These are phyloP conservation scores for Papilio machaon DNA, from an alignment of 1,140 invertebrate species.

Conservation along the genomic window DNA sequence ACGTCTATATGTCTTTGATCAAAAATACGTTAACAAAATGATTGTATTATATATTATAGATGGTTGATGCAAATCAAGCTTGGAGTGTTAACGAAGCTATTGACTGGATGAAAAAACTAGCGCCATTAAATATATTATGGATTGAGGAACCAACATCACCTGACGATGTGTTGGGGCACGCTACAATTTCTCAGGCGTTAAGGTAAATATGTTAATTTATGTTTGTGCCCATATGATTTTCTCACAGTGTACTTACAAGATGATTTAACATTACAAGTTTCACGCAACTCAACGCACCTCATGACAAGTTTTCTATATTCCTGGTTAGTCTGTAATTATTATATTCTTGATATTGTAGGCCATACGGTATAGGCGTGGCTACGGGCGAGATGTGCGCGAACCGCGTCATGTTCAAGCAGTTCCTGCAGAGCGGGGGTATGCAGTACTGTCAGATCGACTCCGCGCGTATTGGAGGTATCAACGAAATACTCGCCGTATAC, in stretches of 20 bases:
- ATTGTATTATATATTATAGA: conserved; percentile 75
- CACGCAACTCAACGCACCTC: neutral
- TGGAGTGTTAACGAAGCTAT: conserved; percentile 94
- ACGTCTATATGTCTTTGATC: too few relatives aligned
- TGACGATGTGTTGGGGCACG: conserved; percentile 94
- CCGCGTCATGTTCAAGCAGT: conserved; percentile 96
- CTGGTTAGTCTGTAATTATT: neutral
- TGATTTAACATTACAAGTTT: too few relatives aligned
- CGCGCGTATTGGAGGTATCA: conserved; percentile 93
- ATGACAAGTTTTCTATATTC: neutral
- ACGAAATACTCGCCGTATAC: conserved; percentile 94
- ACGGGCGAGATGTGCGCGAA: conserved; percentile 97
- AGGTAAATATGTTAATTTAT: conserved; percentile 75
- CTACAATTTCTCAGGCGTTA: conserved; percentile 85
- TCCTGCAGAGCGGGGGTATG: conserved; percentile 89
- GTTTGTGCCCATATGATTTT: neutral
- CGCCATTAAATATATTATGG: conserved; percentile 90
- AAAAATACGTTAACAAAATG: neutral
- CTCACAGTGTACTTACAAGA: too few relatives aligned
- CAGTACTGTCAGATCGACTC: conserved; percentile 96
- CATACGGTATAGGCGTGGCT: conserved; percentile 91
- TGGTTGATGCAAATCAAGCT: conserved; percentile 96
- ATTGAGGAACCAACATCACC: conserved; percentile 97
- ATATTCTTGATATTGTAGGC: conserved; percentile 69
- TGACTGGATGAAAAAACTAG: conserved; percentile 91